Evolutionary conservation across 2,888 invertebrate species (phyloP).

Genomic region (Petrolisthes cinctipes): DNA sequence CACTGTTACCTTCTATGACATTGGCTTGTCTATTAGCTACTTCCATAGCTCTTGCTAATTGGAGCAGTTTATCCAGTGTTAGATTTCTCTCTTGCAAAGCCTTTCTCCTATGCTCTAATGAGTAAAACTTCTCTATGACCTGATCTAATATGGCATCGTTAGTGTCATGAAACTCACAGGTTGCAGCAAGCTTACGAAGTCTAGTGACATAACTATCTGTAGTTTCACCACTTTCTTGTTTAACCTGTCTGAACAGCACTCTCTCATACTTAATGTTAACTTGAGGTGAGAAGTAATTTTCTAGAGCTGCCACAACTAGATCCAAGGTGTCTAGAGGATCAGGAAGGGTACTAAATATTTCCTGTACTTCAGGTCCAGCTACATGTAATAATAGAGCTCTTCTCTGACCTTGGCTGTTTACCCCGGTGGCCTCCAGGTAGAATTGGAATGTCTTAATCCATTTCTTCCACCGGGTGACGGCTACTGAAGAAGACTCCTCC

Average conservation of each 20-base stretch:
- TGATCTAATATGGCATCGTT: background rate
- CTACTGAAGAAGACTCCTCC: background rate
- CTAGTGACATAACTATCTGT: background rate
- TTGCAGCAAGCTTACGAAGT: background rate
- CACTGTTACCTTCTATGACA: background rate
- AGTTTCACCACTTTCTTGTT: background rate
- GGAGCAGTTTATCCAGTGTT: background rate
- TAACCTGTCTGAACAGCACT: background rate
- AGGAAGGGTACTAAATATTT: background rate
- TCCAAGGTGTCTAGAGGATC: background rate
- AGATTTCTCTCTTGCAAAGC: background rate
- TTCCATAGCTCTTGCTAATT: conserved; percentile 1
- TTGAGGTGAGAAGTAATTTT: background rate
- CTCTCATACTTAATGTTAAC: conserved; percentile 9
- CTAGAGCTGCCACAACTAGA: background rate
- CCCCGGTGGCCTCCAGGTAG: conserved; percentile 3
- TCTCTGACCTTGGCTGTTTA: background rate
- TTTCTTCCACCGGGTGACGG: background rate
- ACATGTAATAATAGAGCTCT: background rate
- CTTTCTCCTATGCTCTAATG: background rate
- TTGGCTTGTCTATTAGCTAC: background rate
- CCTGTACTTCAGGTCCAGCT: conserved; percentile 10
- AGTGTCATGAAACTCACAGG: background rate
- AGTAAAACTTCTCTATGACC: conserved; percentile 2
- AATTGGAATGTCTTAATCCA: background rate